These are phyloP conservation scores for Ictalurus punctatus DNA, from an alignment of 2,113 vertebrate species.

Conservation along the genomic window DNA sequence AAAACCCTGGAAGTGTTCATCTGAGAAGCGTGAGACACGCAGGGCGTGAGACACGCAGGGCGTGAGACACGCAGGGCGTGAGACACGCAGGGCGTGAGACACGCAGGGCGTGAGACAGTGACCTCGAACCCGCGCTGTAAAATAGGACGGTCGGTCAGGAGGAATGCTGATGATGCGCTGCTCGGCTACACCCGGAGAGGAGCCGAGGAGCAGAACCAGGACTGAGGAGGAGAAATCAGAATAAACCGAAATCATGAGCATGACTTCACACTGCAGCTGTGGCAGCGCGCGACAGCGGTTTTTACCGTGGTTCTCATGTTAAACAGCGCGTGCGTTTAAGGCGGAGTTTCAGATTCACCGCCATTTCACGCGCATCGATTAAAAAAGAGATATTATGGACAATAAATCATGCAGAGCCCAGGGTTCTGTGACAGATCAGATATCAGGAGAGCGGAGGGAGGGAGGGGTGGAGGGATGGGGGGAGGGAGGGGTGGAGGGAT, in stretches of 20 bases:
- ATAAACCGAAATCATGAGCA: background rate
- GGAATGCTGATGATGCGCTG: background rate
- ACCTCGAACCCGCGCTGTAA: background rate
- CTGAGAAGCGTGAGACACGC: background rate
- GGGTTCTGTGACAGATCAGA: background rate
- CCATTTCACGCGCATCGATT: background rate
- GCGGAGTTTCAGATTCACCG: background rate
- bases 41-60: background rate
- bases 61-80: background rate
- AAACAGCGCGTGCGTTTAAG: background rate
- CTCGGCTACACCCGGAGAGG: background rate
- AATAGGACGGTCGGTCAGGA: conserved; percentile 48
- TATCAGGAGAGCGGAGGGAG: background rate
- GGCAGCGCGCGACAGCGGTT: background rate
- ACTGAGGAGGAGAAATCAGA: background rate
- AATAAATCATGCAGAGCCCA: background rate
- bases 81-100: background rate
- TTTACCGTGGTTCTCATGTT: background rate
- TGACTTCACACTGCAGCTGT: background rate
- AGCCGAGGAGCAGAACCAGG: background rate
- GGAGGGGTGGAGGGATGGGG: background rate
- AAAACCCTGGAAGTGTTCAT: background rate
- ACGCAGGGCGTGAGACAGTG: background rate
- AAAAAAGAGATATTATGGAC: background rate
- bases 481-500: no score